phyloP scores from a whole-genome alignment of 1,140 invertebrate species.

The Aphelenchoides avenae region DNA sequence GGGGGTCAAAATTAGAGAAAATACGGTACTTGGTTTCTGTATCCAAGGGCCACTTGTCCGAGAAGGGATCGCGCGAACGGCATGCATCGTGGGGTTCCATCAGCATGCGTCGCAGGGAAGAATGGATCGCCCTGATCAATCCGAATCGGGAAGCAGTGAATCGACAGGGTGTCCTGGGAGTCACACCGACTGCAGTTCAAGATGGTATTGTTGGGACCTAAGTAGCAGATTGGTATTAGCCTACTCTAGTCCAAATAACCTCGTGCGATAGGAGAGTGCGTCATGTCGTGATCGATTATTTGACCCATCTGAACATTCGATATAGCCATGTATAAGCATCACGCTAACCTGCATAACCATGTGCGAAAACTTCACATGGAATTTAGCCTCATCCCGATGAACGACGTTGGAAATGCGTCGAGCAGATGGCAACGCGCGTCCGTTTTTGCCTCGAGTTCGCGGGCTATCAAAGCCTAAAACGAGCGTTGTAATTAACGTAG shows the following conservation, averaged over 20 bases:
- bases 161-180: slow-evolving; percentile 48
- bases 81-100: slow-evolving; percentile 77
- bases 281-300: slow-evolving; percentile 84
- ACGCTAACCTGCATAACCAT: slow-evolving; percentile 60
- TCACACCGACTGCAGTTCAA: slow-evolving; percentile 57
- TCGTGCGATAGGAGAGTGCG: slow-evolving; percentile 81
- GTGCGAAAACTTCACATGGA: slow-evolving; percentile 53
- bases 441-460: slow-evolving; percentile 27
- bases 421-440: slow-evolving; percentile 65
- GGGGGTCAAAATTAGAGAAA: too few relatives aligned
- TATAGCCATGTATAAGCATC: too few relatives aligned
- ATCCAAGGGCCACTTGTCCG: slow-evolving; percentile 72
- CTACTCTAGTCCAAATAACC: slow-evolving; percentile 58
- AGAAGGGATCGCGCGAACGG: slow-evolving; percentile 86
- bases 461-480: slow-evolving; percentile 40
- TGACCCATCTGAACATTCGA: too few relatives aligned
- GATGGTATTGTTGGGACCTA: slow-evolving; percentile 51
- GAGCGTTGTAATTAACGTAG: background rate
- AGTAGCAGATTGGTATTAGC: background rate
- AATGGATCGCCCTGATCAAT: slow-evolving; percentile 65
- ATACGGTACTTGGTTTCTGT: slow-evolving; percentile 42
- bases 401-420: slow-evolving; percentile 78
- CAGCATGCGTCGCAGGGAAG: slow-evolving; percentile 67
- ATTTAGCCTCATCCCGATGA: slow-evolving; percentile 71
- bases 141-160: slow-evolving; percentile 65